phyloP scores from a whole-genome alignment of 2,113 vertebrate species.

The Apteryx mantelli region DNA sequence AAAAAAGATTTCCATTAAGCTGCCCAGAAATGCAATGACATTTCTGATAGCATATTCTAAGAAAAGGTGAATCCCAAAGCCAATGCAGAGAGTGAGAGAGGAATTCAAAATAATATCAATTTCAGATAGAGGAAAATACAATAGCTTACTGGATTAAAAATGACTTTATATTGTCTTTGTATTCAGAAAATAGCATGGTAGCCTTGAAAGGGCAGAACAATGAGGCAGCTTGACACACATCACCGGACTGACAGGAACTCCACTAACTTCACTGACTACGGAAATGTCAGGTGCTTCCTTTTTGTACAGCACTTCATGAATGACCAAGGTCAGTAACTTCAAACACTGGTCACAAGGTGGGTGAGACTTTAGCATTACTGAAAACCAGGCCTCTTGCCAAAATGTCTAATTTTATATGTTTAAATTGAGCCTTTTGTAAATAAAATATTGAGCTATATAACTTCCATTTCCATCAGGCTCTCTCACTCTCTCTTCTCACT shows the following conservation, averaged over 20 bases:
- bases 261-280: neutral
- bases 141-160: neutral
- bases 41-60: slow-evolving; percentile 4
- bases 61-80: slow-evolving; percentile 9
- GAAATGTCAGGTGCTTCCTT: neutral
- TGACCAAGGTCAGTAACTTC: neutral
- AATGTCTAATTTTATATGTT: neutral
- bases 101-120: slow-evolving; percentile 2
- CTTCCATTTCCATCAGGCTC: neutral
- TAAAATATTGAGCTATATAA: neutral
- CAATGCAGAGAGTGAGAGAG: neutral
- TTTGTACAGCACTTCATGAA: neutral
- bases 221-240: neutral
- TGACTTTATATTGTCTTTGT: neutral
- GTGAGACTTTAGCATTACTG: neutral
- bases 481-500: neutral
- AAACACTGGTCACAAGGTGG: neutral
- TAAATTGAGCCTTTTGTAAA: neutral
- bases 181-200: neutral
- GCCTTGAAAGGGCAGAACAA: neutral
- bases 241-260: neutral
- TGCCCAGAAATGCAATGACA: neutral
- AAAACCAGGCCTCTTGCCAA: neutral
- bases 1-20: neutral
- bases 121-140: slow-evolving; percentile 3